A percentile compares a stretch with the other conserved stretches of the same genome.
Conservation (phyloP, 2,113 vertebrate genomes). For the western clawed frog (Xenopus tropicalis) region UCB_Xtro_10.0 CM004451.2:34638501-34639000, state of each 20-base stretch:
- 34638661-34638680: background rate
- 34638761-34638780: constrained; percentile 13
- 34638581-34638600: constrained; percentile 18
- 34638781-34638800: constrained; percentile 19
- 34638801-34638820: background rate
- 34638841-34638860: too few relatives aligned
- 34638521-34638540: constrained; percentile 27
- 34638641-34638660: background rate
- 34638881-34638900: too few relatives aligned
- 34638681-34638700: background rate
- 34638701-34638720: background rate
- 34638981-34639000: too few relatives aligned
- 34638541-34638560: background rate
- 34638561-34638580: constrained; percentile 1
- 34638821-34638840: too few relatives aligned
- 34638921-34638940: too few relatives aligned
- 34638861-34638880: too few relatives aligned
- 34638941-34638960: too few relatives aligned
- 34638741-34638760: constrained; percentile 18
- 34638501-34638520: constrained; percentile 21
- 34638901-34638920: too few relatives aligned
- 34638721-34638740: constrained; percentile 2
- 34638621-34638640: constrained; percentile 1
- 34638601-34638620: background rate
- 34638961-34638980: too few relatives aligned